Base-by-base conservation (phyloP, 2,888 invertebrate genomes). In the Cosmia pyralina region DNA sequence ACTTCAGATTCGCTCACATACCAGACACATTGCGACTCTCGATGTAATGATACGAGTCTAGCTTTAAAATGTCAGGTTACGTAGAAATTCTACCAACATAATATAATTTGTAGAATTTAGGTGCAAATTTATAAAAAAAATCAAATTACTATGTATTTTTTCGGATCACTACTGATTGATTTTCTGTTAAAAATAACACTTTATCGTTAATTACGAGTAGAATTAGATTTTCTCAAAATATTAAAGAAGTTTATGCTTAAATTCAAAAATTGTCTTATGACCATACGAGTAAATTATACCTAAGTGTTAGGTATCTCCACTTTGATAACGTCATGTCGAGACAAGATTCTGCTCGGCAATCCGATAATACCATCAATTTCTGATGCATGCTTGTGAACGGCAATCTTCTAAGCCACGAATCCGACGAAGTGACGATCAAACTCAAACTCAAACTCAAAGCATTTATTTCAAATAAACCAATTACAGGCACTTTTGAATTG, bases 351-450 rank as follows among this genome's bases (percentile, higher is more conserved):
- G 55, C 48, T 34, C 41, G 17, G 10, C n/a, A 41, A 69, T 38
- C 59, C 41, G 15, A 69, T 75, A 53, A 77, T 53, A 69, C 19
- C n/a, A 69, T 77, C 46, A 69, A 77, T 69, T 60, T 28, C 41
- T 60, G 41, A 75, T 48, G 48, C 60, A 69, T 69, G 46, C 28
- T 46, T 48, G n/a, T 48, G 15, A 59, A 52, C 58, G 28, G 17
- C n/a, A 41, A 59, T 77, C 46, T n/a, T 22, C 1, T 28, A 28
- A 38, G 17, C 28, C 7, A 67, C n/a, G 4, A 13, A 69, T 38
- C 15, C 6, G 13, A 38, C 57, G 1, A 22, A 22, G 7, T 57
- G 65, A 57, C 8, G 10, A 38, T n/a, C n/a, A n/a, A n/a, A n/a
- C n/a, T n/a, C n/a, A n/a, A n/a, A n/a, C n/a, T n/a, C n/a, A n/a